A percentile compares a stretch with the other conserved stretches of the same genome.
These are phyloP conservation scores for Apodemia duryi DNA, from an alignment of 2,888 invertebrate genomes.

Conservation along the genomic window DNA sequence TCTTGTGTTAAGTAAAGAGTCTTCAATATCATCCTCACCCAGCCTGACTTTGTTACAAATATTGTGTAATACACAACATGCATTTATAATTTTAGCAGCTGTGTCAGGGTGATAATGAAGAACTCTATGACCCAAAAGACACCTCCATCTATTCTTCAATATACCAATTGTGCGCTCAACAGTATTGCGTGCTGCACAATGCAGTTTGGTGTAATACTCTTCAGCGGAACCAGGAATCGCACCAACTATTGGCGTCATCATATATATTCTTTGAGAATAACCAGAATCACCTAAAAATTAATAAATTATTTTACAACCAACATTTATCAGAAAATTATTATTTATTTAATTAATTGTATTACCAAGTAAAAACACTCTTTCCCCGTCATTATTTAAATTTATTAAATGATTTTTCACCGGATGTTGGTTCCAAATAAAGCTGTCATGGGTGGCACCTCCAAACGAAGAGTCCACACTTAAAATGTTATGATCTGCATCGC, in stretches of 20 bases:
- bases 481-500: too few relatives aligned
- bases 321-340: too few relatives aligned
- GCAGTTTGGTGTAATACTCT: slow-evolving; percentile 12
- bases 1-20: background rate
- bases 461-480: too few relatives aligned
- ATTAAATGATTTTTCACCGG: too few relatives aligned
- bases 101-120: slow-evolving; percentile 11
- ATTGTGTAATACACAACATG: slow-evolving; percentile 9
- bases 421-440: too few relatives aligned
- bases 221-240: background rate
- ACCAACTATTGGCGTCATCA: slow-evolving; percentile 12
- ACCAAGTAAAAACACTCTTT: too few relatives aligned
- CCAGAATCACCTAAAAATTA: slow-evolving; percentile 14
- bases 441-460: too few relatives aligned
- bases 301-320: too few relatives aligned
- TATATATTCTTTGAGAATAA: slow-evolving; percentile 1
- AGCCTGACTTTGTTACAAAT: background rate
- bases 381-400: too few relatives aligned
- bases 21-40: background rate
- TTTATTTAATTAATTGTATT: too few relatives aligned
- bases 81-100: slow-evolving; percentile 15
- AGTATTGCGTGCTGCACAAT: slow-evolving; percentile 11
- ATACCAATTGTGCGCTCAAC: slow-evolving; percentile 6
- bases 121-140: slow-evolving; percentile 11
- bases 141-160: slow-evolving; percentile 10